These are phyloP conservation scores for Loxodonta africana DNA, from an alignment of 2,113 vertebrate species.

Conservation along the genomic window DNA sequence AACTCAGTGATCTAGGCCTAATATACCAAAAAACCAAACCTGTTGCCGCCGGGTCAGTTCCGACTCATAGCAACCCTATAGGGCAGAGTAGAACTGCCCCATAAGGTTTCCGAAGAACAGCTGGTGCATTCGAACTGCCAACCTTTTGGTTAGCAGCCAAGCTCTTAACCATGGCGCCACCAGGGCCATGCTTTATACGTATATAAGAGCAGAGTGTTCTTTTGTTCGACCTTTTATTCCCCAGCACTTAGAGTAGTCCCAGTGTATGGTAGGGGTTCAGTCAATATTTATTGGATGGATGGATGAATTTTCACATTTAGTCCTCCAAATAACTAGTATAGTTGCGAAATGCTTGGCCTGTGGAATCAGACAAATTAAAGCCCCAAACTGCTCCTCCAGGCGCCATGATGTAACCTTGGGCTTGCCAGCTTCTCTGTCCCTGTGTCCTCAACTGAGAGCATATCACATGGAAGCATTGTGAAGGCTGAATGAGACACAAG, in stretches of 20 bases:
- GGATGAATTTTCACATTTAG: neutral
- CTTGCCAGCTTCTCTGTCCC: neutral
- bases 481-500: neutral
- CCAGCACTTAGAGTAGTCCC: neutral
- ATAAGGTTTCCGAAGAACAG: no score
- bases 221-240: neutral
- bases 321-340: no score
- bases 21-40: no score
- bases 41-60: no score
- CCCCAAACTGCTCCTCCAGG: neutral
- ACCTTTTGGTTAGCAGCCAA: no score
- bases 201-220: no score
- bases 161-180: no score
- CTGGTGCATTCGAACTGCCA: no score
- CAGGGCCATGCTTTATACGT: no score
- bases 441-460: neutral
- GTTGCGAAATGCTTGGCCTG: neutral
- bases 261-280: neutral
- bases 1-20: neutral
- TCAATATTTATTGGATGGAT: neutral
- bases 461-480: accelerated
- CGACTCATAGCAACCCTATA: no score
- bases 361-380: neutral
- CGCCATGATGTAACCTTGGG: no score
- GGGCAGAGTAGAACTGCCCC: no score